Evolutionary conservation across 2,888 invertebrate genomes (phyloP), one percentile per base, ranked within the genome.

Genomic region (Rhamnusium bicolor): DNA sequence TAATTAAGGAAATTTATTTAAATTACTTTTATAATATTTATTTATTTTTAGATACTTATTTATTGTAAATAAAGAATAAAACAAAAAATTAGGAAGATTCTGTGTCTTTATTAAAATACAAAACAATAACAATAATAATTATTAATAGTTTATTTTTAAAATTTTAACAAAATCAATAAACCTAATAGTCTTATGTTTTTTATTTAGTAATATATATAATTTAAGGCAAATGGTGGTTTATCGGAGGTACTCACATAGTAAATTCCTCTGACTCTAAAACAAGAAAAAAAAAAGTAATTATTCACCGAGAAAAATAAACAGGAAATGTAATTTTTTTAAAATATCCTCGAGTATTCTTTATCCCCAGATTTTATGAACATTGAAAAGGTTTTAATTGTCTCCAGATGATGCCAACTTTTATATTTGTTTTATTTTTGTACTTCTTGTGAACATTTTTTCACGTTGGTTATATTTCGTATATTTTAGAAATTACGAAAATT

Each of bases 191-290:
- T 12, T 32, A 2, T 24, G 6, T 12, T 32, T 12, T 32, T 12
- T 32, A 10, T 14, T 40, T 32, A 12, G 2, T 40, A 58, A 32
- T 16, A 65, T 29, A 32, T 6, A 14, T 53, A 32, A 18, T 65
- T 29, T 40, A 56, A 46, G 16, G 67, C 40, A 79, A 83, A 86
- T 14, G 86, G 84, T 8, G 84, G 81, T 46, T 77, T 78, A 29
- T 80, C 73, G 6, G 80, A 74, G 12, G 86, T 87, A 74, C 83
- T 83, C 10, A 87, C 81, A 69, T 83, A 86, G 67, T 83, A 86
- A 14, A 83, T 83, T 46, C 87, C 87, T 72, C 82, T 73, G 7
- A 81, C 77, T 66, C 87, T 84, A 82, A 81, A 82, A 88, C 81
- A 72, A 78, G 81, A 71, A 54, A 54, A 70, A 75, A 61, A 51